These are phyloP conservation scores for Erebia aethiops DNA, from an alignment of 2,888 invertebrate genomes.

Conservation along the genomic window DNA sequence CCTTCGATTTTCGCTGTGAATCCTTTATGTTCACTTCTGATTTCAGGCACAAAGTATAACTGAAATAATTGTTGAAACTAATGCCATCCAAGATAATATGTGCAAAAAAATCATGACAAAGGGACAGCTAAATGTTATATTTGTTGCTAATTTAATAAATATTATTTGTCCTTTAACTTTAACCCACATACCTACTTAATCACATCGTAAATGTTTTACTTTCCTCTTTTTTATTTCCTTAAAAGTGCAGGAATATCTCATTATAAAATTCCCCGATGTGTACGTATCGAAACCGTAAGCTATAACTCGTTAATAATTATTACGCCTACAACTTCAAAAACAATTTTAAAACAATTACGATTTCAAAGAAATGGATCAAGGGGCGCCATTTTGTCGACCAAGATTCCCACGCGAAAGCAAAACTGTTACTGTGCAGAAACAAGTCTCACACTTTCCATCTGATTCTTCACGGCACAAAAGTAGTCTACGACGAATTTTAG, in stretches of 20 bases:
- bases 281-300: not conserved
- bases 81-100: too few relatives aligned
- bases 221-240: not conserved
- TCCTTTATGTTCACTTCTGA: too few relatives aligned
- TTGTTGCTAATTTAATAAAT: too few relatives aligned
- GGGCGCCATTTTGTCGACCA: slow-evolving; percentile 2
- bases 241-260: not conserved
- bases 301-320: not conserved
- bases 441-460: not conserved
- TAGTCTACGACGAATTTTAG: not conserved
- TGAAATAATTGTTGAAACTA: too few relatives aligned
- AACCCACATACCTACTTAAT: too few relatives aligned
- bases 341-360: not conserved
- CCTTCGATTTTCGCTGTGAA: not conserved
- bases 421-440: not conserved
- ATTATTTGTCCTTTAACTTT: too few relatives aligned
- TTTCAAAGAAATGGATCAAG: not conserved
- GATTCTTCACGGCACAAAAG: not conserved
- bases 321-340: not conserved
- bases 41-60: too few relatives aligned
- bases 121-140: too few relatives aligned
- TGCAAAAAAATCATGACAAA: too few relatives aligned
- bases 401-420: not conserved
- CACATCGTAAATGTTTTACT: not conserved
- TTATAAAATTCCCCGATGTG: not conserved